Conservation (phyloP, 2,888 invertebrate genomes). For the Mythimna ferrago region DNA sequence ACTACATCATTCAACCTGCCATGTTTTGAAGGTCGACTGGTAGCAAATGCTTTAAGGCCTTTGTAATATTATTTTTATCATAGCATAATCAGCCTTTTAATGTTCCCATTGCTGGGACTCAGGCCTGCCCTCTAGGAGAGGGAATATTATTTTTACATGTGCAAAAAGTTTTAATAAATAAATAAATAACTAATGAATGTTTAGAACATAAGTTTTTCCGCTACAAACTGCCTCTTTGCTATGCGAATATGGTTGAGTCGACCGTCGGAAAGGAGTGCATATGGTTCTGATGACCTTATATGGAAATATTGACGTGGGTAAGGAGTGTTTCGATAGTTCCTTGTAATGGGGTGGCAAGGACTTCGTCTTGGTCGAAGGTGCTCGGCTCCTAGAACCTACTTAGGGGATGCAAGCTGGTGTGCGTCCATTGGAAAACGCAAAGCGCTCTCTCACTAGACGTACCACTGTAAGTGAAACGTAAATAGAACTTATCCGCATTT, state of each 20-base stretch:
- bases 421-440: constrained; percentile 18
- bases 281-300: background rate
- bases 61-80: background rate
- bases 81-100: too few relatives aligned
- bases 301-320: background rate
- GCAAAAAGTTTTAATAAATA: background rate
- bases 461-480: constrained; percentile 31
- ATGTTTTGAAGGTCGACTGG: background rate
- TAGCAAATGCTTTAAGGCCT: background rate
- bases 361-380: constrained; percentile 16
- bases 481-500: background rate
- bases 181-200: background rate
- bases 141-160: background rate
- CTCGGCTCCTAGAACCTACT: constrained; percentile 6
- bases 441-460: constrained; percentile 17
- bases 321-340: background rate
- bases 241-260: constrained; percentile 1
- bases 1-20: background rate
- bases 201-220: background rate
- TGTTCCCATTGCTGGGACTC: too few relatives aligned
- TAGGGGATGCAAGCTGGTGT: constrained; percentile 4
- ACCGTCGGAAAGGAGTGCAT: background rate
- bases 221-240: background rate
- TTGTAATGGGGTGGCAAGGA: constrained; percentile 7
- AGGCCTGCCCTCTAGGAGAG: too few relatives aligned